A percentile compares a stretch with the other conserved stretches of the same genome.
Conservation (phyloP, 2,888 invertebrate genomes). For the Gandaritis pyraliata region DNA sequence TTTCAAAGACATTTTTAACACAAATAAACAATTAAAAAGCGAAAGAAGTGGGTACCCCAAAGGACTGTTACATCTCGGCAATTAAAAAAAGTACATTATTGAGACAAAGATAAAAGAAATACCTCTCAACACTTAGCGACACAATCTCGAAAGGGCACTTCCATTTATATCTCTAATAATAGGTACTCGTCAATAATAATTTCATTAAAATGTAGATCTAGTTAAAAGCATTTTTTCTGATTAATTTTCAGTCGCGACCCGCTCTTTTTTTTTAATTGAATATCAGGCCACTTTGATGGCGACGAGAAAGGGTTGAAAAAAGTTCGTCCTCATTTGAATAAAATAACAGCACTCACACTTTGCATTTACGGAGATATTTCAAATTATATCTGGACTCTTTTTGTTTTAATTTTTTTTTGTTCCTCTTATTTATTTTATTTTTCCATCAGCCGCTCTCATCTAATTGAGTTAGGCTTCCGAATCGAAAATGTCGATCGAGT, state of each 20-base stretch:
- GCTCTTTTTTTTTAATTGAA: slow-evolving; percentile 85
- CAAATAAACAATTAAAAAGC: too few species aligned
- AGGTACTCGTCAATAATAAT: slow-evolving; percentile 80
- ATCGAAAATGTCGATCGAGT: slow-evolving; percentile 84
- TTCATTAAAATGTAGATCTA: slow-evolving; percentile 85
- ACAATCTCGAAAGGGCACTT: slow-evolving; percentile 70
- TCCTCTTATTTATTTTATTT: slow-evolving; percentile 83
- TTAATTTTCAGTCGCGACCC: slow-evolving; percentile 83
- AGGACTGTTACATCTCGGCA: slow-evolving; percentile 10
- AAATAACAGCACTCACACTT: slow-evolving; percentile 85
- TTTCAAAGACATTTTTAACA: too few species aligned
- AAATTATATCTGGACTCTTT: slow-evolving; percentile 84
- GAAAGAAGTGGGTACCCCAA: background rate
- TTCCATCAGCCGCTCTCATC: slow-evolving; percentile 82
- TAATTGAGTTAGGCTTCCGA: slow-evolving; percentile 83
- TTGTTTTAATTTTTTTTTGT: slow-evolving; percentile 81
- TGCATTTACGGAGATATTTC: slow-evolving; percentile 85
- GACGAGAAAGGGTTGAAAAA: slow-evolving; percentile 81
- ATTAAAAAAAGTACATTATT: slow-evolving; percentile 19
- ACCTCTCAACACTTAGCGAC: slow-evolving; percentile 52
- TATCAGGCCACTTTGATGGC: slow-evolving; percentile 85
- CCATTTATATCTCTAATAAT: slow-evolving; percentile 72
- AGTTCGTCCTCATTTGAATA: slow-evolving; percentile 84
- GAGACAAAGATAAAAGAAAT: slow-evolving; percentile 29
- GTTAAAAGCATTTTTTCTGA: slow-evolving; percentile 85